Base-by-base conservation (phyloP, 2,113 vertebrate genomes). In the Narcine bancroftii region DNA sequence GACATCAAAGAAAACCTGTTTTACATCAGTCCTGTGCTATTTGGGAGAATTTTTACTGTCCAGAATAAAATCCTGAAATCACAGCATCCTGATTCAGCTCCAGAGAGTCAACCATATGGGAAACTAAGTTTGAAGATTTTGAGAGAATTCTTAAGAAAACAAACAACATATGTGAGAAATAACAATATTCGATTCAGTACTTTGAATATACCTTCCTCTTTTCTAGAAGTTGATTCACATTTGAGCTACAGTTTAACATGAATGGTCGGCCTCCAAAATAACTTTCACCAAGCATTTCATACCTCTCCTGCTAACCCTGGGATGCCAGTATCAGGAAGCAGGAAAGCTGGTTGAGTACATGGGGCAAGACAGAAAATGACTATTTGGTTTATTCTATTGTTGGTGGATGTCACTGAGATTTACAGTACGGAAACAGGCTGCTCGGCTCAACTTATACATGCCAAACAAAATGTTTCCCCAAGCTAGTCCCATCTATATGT, bases 1-100 rank as follows among this genome's bases (percentile, higher is more conserved):
- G 93, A 95, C 95, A 95, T 96, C 94, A 96, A 95, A 95, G 94
- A 92, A 95, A 95, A 96, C 96, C 95, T 96, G 96, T 93, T 94
- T 95, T 96, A 95, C 77, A 93, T 96, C 95, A 94, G 94, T 94
- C 9, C 93, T 95, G 93, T 94, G 94, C 95, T 94, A 95, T 92
- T 95, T 94, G 95, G 94, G 95, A 95, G 93, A 93, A 93, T 95
- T 92, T 77, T 50, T 69, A 76, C 45, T 36, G 79, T 26, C 69
- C 69, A 47, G 65, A 15, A 39, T 47, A 69, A 91, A 83, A 19
- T 72, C 66, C 94, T 93, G 93, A 94, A 95, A 94, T 94, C 93
- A 94, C 92, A 94, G 89, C 75, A 73, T 83, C 94, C 94, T 93
- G 93, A 95, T 79, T 95, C 94, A 94, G 89, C 93, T 94, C 50